Evolutionary conservation across 2,113 vertebrate genomes (phyloP), one percentile per base, ranked within the genome.

Genomic region (Eclectus roratus): DNA sequence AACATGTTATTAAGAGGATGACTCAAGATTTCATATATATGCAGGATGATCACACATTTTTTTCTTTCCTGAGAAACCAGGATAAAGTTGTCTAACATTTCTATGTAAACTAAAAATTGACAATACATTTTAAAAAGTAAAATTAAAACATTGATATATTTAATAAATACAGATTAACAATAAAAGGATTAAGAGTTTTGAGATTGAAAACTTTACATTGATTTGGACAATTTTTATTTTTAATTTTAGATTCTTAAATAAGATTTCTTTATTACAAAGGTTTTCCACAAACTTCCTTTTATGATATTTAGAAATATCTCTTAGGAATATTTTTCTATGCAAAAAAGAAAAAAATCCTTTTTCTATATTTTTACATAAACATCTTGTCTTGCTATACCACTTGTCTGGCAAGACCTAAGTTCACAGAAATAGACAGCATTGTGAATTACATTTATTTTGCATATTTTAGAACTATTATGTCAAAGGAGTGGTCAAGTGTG

Each of bases 401-500:
- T 84, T 93, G 9, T 78, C 61, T 92, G 65, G 65, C 5, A 80
- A 77, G 78, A 6, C 2, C 9, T 60, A 29, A 61, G 17, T 33
- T 71, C 24, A 41, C n/a, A 53, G 31, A 92, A 87, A n/a, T 25
- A 91, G n/a, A 50, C 7, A 64, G 5, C 17, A 53, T 31, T 74
- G 27, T 37, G 52, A 89, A 87, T 83, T 31, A 14, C 49, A 56
- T 78, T 79, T 81, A 41, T 61, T 91, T 89, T 91, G 4, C 5
- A 39, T 82, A 82, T 60, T 96, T 89, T 89, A 47, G 13, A 76
- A 68, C 71, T 84, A 27, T 78, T 23, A 88, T 80, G 44, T 49
- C 77, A 94, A 89, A 93, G 7, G 25, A 80, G 8, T 55, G 46
- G 63, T 93, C 76, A 80, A 95, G 82, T 91, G 41, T 95, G 41